Percentiles rank a stretch among this genome's conserved stretches.
Evolutionary conservation across 2,888 invertebrate species (phyloP).

Genomic region (Thecophora atra): DNA sequence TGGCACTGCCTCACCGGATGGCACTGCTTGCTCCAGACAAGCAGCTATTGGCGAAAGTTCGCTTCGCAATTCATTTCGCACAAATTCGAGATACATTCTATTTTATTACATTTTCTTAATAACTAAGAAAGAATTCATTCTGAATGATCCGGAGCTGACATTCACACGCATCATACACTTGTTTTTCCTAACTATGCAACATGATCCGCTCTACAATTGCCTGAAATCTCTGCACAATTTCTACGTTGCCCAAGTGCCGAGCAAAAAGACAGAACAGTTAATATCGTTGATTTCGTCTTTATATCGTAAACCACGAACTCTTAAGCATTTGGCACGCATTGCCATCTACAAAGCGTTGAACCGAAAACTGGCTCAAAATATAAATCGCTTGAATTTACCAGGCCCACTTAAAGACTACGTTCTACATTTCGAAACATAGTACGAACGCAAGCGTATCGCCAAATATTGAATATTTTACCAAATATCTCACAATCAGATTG

Average conservation of each 20-base stretch:
- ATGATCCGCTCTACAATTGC: slow-evolving; percentile 74
- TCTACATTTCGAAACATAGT: slow-evolving; percentile 71
- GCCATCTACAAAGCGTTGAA: slow-evolving; percentile 75
- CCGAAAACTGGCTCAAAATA: slow-evolving; percentile 72
- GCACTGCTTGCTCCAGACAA: slow-evolving; percentile 47
- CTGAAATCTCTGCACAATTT: slow-evolving; percentile 74
- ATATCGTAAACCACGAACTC: slow-evolving; percentile 73
- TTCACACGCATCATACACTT: slow-evolving; percentile 75
- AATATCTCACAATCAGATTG: background rate
- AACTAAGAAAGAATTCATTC: slow-evolving; percentile 73
- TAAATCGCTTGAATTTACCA: slow-evolving; percentile 76
- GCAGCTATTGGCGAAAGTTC: slow-evolving; percentile 55
- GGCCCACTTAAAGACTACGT: slow-evolving; percentile 75
- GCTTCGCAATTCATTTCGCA: slow-evolving; percentile 66
- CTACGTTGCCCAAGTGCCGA: slow-evolving; percentile 72
- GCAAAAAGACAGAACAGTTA: slow-evolving; percentile 72
- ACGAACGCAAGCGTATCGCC: background rate
- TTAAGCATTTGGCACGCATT: slow-evolving; percentile 78
- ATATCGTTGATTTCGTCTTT: slow-evolving; percentile 72
- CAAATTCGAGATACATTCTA: slow-evolving; percentile 69
- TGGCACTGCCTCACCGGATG: slow-evolving; percentile 42
- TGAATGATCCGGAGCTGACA: slow-evolving; percentile 71
- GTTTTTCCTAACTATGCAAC: slow-evolving; percentile 75
- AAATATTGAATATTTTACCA: slow-evolving; percentile 6
- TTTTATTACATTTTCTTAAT: slow-evolving; percentile 78